These are phyloP conservation scores for Bombus terrestris DNA, from an alignment of 1,140 invertebrate species.

Conservation along the genomic window DNA sequence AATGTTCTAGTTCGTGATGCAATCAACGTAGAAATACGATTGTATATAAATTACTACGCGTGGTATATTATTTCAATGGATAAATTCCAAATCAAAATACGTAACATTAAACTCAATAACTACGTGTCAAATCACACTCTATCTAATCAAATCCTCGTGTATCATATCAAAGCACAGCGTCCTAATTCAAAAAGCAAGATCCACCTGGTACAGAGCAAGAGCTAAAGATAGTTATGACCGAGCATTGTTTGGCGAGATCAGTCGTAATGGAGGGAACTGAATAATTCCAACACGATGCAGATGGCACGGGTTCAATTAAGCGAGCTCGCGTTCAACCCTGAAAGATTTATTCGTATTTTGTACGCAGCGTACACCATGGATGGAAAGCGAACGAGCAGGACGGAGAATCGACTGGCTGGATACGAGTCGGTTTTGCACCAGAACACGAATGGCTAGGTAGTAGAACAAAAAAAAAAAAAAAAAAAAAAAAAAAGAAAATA, in stretches of 20 bases:
- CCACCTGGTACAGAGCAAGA: not conserved
- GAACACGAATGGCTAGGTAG: not conserved
- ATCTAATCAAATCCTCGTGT: not conserved
- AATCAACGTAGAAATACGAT: too few relatives aligned
- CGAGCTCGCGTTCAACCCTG: not conserved
- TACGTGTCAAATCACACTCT: too few relatives aligned
- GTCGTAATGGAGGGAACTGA: not conserved
- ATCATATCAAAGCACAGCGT: not conserved
- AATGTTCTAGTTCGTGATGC: too few relatives aligned
- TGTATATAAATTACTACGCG: too few relatives aligned
- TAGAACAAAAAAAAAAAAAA: not conserved
- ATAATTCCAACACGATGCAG: conserved; percentile 14
- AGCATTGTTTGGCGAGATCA: not conserved
- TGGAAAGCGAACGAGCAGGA: not conserved
- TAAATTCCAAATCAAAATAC: too few relatives aligned
- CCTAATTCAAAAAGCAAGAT: not conserved
- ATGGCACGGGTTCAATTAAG: conserved; percentile 29
- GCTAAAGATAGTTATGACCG: not conserved
- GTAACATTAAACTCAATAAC: too few relatives aligned
- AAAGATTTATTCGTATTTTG: conserved; percentile 31
- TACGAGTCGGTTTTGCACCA: not conserved
- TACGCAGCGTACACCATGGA: too few relatives aligned
- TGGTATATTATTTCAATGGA: too few relatives aligned
- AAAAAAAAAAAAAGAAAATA: not conserved
- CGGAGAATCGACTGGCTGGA: not conserved